Evolutionary conservation across 2,113 vertebrate genomes (phyloP).

Genomic region (Antigone vipio): DNA sequence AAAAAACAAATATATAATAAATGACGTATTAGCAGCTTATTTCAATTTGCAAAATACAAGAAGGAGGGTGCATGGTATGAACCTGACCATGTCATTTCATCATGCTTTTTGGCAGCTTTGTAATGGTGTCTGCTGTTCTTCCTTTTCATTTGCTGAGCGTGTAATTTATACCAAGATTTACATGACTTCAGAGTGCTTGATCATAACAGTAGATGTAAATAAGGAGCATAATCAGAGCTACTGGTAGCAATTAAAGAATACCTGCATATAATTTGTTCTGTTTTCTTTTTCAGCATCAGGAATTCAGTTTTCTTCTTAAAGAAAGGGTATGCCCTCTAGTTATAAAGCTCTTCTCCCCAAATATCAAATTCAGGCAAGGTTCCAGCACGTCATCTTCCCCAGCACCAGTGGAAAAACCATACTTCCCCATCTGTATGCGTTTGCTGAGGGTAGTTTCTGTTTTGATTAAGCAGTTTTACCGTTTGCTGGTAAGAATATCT

Average conservation of each 20-base stretch:
- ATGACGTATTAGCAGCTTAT: background rate
- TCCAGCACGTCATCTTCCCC: slow-evolving; percentile 87
- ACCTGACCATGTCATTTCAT: background rate
- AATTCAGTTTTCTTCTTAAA: slow-evolving; percentile 98
- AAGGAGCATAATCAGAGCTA: background rate
- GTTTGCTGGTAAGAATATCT: slow-evolving; percentile 85
- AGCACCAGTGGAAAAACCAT: slow-evolving; percentile 95
- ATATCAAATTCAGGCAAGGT: slow-evolving; percentile 99
- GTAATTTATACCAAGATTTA: background rate
- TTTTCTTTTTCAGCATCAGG: slow-evolving; percentile 86
- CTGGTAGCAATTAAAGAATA: background rate
- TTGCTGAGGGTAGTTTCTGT: slow-evolving; percentile 96
- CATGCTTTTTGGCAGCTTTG: background rate
- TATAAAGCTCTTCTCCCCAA: slow-evolving; percentile 99
- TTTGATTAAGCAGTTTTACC: slow-evolving; percentile 98
- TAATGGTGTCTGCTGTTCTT: background rate
- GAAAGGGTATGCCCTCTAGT: slow-evolving; percentile 97
- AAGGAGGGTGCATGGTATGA: background rate
- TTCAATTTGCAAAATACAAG: background rate
- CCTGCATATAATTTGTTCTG: background rate
- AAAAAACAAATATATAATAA: background rate
- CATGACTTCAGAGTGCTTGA: background rate
- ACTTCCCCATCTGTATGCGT: slow-evolving; percentile 99
- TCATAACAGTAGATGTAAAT: background rate
- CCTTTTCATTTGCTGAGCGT: background rate